Evolutionary conservation across 2,888 invertebrate genomes (phyloP), one percentile per base, ranked within the genome.

Genomic region (Crocallis elinguaria): DNA sequence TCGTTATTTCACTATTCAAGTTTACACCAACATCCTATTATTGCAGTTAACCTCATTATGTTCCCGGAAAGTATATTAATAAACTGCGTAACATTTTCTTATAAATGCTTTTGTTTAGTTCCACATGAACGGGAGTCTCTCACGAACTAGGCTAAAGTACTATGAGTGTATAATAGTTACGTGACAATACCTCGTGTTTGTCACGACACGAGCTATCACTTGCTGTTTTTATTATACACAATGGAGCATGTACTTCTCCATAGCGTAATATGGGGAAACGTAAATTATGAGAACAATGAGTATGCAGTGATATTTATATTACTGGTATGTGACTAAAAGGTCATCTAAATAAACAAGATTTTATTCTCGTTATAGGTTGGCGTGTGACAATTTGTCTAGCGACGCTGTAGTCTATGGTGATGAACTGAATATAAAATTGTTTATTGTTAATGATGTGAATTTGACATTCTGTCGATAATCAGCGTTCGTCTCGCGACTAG

Each of bases 171-270:
- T 21, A 29, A n/a, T 42, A 42, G 59, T 65, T 65, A 65, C 59
- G 57, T 62, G 62, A 65, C 65, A 65, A 65, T 62, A 59, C 58
- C 35, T 46, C 35, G 52, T 51, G 60, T 54, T 49, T 62, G 58
- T 53, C 62, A 57, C 45, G 57, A 45, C 62, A 57, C 45, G 57
- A 45, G 41, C 53, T 59, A 57, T 52, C 61, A 42, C 49, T 63
- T 46, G 50, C 49, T 42, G 57, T 59, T 64, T 62, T 60, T 61
- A 48, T 57, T 38, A 49, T 19, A 39, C 48, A 49, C 49, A 49
- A 49, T 49, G 49, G 49, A 9, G 23, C 30, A 14, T 11, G 16
- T 19, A 2, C 35, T 48, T 49, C 19, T 44, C 36, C 13, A 37
- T 49, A 46, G 14, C 49, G 41, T 56, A 49, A 57, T 54, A 45